A percentile compares a stretch with the other conserved stretches of the same genome.
phyloP scores from a whole-genome alignment of 2,113 vertebrate species.

The Eudyptes chrysolophus region DNA sequence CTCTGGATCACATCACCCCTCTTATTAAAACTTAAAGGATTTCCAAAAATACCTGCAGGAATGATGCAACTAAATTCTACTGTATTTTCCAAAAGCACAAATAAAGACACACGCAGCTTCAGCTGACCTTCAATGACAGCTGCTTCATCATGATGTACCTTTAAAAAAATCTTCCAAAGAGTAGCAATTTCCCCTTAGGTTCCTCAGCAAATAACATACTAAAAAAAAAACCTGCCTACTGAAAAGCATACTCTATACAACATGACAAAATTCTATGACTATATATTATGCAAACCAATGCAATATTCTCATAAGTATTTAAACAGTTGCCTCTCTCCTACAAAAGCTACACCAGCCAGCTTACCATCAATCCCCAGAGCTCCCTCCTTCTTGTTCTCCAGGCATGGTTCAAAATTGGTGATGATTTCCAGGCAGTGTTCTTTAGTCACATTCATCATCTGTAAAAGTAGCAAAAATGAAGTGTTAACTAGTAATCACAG shows the following conservation, averaged over 20 bases:
- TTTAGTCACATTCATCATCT: constrained; percentile 89
- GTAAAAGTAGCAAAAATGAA: not conserved
- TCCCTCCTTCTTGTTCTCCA: constrained; percentile 86
- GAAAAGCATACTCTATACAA: not conserved
- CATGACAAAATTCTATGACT: not conserved
- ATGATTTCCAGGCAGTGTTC: constrained; percentile 90
- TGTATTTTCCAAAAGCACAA: constrained; percentile 6
- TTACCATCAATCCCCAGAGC: constrained; percentile 95
- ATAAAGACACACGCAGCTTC: not conserved
- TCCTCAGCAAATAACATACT: not conserved
- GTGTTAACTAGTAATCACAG: not conserved
- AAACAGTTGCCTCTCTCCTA: not conserved
- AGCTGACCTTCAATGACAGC: not conserved
- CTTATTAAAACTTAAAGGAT: not conserved
- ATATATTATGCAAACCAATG: not conserved
- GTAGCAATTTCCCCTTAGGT: not conserved
- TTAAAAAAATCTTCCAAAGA: not conserved
- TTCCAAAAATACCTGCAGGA: constrained; percentile 9
- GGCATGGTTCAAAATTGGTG: constrained; percentile 92
- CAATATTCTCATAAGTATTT: not conserved
- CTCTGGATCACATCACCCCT: not conserved
- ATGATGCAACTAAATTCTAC: not conserved
- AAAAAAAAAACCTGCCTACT: not conserved
- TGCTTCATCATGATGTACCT: not conserved
- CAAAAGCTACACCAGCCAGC: not conserved